These are phyloP conservation scores for Spinus olivaceus DNA, from an alignment of 2,797 vertebrate species.

Conservation along the genomic window DNA sequence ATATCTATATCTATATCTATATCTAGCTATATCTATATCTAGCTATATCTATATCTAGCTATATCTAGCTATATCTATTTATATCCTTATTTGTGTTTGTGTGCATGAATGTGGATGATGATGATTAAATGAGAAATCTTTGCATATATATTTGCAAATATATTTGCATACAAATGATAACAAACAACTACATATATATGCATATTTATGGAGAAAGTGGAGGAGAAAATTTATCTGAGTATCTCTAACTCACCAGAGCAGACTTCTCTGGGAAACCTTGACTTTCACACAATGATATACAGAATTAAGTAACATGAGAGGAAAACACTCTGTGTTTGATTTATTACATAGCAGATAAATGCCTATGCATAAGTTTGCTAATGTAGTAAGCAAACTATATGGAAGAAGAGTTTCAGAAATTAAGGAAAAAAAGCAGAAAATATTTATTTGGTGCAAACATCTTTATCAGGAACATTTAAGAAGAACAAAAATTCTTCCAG, in stretches of 20 bases:
- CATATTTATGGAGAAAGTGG: neutral
- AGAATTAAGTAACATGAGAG: neutral
- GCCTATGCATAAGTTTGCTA: neutral
- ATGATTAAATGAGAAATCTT: neutral
- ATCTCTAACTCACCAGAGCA: neutral
- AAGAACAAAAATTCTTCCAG: neutral
- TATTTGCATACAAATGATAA: neutral
- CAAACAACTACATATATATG: neutral
- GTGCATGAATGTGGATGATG: neutral
- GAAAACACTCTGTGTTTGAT: neutral
- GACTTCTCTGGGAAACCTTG: neutral
- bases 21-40: neutral
- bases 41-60: too few relatives aligned
- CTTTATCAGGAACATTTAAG: neutral
- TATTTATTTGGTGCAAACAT: neutral
- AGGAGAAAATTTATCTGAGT: neutral
- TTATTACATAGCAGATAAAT: neutral
- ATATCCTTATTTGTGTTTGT: neutral
- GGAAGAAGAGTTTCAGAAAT: neutral
- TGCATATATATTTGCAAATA: too few relatives aligned
- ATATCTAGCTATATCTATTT: too few relatives aligned
- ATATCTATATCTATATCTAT: too few relatives aligned
- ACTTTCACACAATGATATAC: neutral
- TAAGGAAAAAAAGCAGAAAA: neutral
- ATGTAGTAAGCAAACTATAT: neutral